Base-by-base conservation (phyloP, 2,888 invertebrate genomes). In the Monochamus alternatus region DNA sequence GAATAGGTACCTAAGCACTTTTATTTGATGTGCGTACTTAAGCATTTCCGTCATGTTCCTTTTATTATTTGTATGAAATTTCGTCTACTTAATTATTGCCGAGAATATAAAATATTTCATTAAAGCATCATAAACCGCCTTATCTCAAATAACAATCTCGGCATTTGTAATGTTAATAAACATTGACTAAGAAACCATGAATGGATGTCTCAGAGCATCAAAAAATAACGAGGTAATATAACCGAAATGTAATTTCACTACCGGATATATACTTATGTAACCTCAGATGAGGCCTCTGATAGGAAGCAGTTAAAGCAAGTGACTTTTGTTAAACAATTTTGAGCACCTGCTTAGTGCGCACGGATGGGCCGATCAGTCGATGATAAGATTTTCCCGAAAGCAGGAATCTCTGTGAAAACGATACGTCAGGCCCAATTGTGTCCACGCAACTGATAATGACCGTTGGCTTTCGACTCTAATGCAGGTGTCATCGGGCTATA, bases 211-310 rank as follows among this genome's bases (percentile, higher is more conserved):
- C 68, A 62, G 74, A 65, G 31, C 72, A 75, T 73, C 73, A 73
- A 71, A 76, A 77, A 73, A 76, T 79, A 76, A 80, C 78, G 76
- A 80, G 78, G 71, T 69, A 75, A 63, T 68, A 78, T 79, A 74
- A 65, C 60, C 64, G 44, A 47, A 70, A 65, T 63, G 74, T 78
- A 74, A 75, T 62, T 75, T 77, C 75, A 68, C 65, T 62, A 77
- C 80, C 80, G 80, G 80, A 80, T 78, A 78, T 75, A 76, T 73
- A 75, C 44, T 75, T 75, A 77, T 77, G 75, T 78, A 75, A 77
- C 76, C 72, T 66, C 52, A 75, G 78, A 78, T 80, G 63, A 58
- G 74, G 62, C 59, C 9, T 60, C 7, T 74, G 77, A 79, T 79
- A 78, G 63, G 74, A 72, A 74, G 69, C 66, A 66, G 66, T 74